Evolutionary conservation across 2,888 invertebrate genomes (phyloP).

Genomic region (Limnephilus auricula): DNA sequence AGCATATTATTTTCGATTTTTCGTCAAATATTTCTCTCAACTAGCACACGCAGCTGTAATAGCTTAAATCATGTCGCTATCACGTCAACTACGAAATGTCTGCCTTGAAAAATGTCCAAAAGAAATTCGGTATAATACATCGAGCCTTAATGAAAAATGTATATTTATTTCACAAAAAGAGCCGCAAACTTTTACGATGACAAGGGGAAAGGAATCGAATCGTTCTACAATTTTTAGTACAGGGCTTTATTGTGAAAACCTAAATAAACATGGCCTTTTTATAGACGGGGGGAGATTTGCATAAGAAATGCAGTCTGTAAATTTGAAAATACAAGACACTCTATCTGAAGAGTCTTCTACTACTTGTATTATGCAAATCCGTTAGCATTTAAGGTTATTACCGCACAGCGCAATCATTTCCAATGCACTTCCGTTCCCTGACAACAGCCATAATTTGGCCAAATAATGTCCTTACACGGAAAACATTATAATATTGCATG

Average conservation of each 20-base stretch:
- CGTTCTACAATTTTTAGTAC: slow-evolving; percentile 11
- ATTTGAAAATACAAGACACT: slow-evolving; percentile 50
- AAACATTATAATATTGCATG: not conserved
- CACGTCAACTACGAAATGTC: not conserved
- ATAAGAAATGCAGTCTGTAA: slow-evolving; percentile 53
- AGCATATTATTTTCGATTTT: not conserved
- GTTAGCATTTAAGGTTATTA: slow-evolving; percentile 61
- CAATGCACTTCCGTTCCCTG: slow-evolving; percentile 52
- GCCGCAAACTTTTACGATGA: not conserved
- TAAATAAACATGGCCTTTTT: slow-evolving; percentile 46
- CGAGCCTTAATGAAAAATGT: slow-evolving; percentile 1
- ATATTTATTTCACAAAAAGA: slow-evolving; percentile 4
- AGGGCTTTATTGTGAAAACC: slow-evolving; percentile 38
- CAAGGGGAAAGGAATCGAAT: not conserved
- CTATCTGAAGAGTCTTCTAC: slow-evolving; percentile 48
- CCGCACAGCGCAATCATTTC: slow-evolving; percentile 55
- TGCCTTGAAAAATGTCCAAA: not conserved
- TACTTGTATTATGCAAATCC: slow-evolving; percentile 53
- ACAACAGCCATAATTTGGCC: slow-evolving; percentile 57
- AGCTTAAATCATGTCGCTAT: not conserved
- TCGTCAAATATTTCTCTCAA: not conserved
- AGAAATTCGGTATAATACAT: not conserved
- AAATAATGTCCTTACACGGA: slow-evolving; percentile 52
- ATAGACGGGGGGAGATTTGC: slow-evolving; percentile 47
- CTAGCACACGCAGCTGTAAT: not conserved